phyloP scores from a whole-genome alignment of 2,113 vertebrate genomes.

The Rutilus rutilus region DNA sequence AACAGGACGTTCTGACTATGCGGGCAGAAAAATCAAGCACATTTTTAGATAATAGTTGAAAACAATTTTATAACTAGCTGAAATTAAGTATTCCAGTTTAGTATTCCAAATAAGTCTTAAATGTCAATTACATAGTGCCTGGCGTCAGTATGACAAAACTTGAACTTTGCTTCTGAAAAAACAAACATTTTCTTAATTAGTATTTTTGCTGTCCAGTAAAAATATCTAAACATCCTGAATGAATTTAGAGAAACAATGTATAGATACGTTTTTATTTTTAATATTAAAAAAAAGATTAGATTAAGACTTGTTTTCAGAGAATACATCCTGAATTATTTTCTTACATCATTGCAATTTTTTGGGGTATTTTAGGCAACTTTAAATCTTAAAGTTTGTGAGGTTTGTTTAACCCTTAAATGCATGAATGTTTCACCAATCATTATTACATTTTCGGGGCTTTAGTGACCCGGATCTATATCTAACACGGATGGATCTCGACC shows the following conservation, averaged over 20 bases:
- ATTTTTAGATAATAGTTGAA: neutral
- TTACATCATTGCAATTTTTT: too few species aligned
- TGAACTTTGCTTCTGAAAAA: neutral
- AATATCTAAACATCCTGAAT: neutral
- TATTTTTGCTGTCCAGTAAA: neutral
- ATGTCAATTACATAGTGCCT: neutral
- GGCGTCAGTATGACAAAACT: neutral
- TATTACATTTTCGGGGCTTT: too few species aligned
- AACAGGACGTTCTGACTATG: neutral
- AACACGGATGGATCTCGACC: too few species aligned
- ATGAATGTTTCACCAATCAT: too few species aligned
- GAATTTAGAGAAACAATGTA: neutral
- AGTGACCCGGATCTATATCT: too few species aligned
- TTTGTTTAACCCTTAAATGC: too few species aligned
- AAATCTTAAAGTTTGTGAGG: neutral
- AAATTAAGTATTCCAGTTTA: neutral
- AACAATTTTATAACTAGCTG: neutral
- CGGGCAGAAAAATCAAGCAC: neutral
- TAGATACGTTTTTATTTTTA: too few species aligned
- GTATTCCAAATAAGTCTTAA: conserved; percentile 23
- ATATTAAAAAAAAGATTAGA: neutral
- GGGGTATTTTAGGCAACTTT: neutral
- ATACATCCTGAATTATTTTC: neutral
- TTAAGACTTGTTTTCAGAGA: neutral
- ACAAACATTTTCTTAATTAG: too few species aligned